Evolutionary conservation across 2,797 vertebrate genomes (phyloP).

Genomic region (Danionella dracula): DNA sequence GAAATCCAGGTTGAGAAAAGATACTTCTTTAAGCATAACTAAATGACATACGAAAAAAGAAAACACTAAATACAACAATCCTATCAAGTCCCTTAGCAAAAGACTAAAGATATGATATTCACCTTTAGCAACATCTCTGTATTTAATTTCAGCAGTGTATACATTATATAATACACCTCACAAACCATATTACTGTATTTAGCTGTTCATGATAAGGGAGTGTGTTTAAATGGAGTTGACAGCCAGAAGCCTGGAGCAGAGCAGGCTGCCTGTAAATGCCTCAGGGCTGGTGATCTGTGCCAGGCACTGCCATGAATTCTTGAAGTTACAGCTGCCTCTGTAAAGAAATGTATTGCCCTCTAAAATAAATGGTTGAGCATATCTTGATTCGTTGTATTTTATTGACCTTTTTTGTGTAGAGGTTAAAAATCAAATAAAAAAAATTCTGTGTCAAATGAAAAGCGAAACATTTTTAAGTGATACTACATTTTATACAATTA

Average conservation of each 20-base stretch:
- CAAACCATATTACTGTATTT: background rate
- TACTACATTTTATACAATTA: too few relatives aligned
- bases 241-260: slow-evolving; percentile 17
- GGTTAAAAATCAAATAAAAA: too few relatives aligned
- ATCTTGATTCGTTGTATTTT: too few relatives aligned
- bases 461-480: too few relatives aligned
- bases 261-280: slow-evolving; percentile 12
- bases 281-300: slow-evolving; percentile 1
- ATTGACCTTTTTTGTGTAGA: too few relatives aligned
- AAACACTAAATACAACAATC: background rate
- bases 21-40: background rate
- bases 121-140: too few relatives aligned
- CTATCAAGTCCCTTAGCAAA: background rate
- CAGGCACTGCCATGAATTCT: background rate
- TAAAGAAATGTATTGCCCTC: too few relatives aligned
- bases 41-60: too few relatives aligned
- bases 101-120: too few relatives aligned
- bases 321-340: slow-evolving; percentile 16
- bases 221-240: background rate
- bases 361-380: too few relatives aligned
- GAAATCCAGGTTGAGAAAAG: background rate
- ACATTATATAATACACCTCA: background rate
- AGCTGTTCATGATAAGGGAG: background rate
- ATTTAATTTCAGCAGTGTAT: background rate
- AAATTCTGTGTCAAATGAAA: too few relatives aligned